A percentile compares a stretch with the other conserved stretches of the same genome.
Evolutionary conservation across 2,797 vertebrate species (phyloP).

Genomic region (Peromyscus nudipes): DNA sequence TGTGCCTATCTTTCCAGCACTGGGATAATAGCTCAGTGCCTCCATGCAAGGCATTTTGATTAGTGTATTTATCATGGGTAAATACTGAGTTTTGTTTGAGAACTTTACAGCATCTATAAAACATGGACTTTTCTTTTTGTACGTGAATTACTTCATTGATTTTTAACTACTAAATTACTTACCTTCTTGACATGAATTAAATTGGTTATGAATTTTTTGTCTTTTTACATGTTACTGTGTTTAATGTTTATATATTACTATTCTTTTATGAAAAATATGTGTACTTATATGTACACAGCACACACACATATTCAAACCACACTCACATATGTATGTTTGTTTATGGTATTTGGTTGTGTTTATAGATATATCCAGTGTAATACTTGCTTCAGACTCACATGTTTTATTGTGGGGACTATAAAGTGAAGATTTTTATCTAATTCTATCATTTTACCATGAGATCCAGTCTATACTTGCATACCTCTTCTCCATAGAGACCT

Average conservation of each 20-base stretch:
- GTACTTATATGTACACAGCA: not conserved
- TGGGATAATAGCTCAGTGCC: not conserved
- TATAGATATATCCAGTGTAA: not conserved
- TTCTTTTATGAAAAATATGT: not conserved
- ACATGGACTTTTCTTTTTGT: not conserved
- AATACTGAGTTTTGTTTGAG: not conserved
- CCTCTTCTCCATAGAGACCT: not conserved
- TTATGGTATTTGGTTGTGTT: not conserved
- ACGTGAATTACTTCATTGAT: not conserved
- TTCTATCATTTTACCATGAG: not conserved
- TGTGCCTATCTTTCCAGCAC: not conserved
- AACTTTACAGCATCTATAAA: not conserved
- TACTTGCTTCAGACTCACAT: not conserved
- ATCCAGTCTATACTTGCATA: not conserved
- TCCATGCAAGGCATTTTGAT: not conserved
- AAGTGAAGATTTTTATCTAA: not conserved
- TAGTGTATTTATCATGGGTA: not conserved
- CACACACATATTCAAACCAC: not conserved
- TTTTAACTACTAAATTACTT: not conserved
- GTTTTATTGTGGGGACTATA: not conserved
- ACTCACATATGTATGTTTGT: not conserved
- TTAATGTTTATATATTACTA: not conserved
- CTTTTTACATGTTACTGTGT: not conserved
- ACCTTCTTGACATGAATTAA: not conserved
- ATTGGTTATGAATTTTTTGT: not conserved